Conservation (phyloP, 1,140 invertebrate genomes). For the Drosophila lowei region DNA sequence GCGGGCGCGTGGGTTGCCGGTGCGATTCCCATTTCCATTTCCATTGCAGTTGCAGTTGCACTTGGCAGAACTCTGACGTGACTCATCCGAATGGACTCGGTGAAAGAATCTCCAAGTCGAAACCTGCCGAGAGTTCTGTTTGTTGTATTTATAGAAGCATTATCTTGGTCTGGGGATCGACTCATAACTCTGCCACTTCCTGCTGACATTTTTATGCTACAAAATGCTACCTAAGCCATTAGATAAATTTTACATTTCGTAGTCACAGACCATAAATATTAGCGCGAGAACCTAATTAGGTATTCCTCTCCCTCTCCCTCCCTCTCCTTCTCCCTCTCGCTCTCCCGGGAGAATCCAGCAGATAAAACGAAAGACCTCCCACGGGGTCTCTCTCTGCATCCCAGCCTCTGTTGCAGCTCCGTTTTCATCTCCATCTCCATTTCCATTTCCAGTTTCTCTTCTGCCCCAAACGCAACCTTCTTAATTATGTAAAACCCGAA, state of each 20-base stretch:
- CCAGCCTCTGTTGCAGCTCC: too few relatives aligned
- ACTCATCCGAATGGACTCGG: constrained; percentile 13
- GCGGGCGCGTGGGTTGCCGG: background rate
- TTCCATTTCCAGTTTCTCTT: constrained; percentile 17
- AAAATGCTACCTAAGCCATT: constrained; percentile 20
- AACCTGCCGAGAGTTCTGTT: constrained; percentile 45
- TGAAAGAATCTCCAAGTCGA: constrained; percentile 1
- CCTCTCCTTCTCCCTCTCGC: too few relatives aligned
- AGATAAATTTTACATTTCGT: constrained; percentile 38
- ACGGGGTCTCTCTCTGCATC: constrained; percentile 2
- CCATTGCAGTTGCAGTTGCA: too few relatives aligned
- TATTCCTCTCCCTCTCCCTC: constrained; percentile 26
- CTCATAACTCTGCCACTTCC: constrained; percentile 57
- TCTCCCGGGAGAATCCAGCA: background rate
- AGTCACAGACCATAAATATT: constrained; percentile 38
- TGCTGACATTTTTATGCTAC: constrained; percentile 56
- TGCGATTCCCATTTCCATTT: constrained; percentile 4
- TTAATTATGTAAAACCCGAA: constrained; percentile 68
- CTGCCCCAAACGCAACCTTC: constrained; percentile 16
- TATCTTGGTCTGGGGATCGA: constrained; percentile 12
- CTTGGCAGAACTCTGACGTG: background rate
- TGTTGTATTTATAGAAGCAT: constrained; percentile 32
- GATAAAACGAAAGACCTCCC: constrained; percentile 32
- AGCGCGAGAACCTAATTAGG: constrained; percentile 59
- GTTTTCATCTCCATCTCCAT: background rate